Base-by-base conservation (phyloP, 2,888 invertebrate species). In the Tachystola acroxantha region DNA sequence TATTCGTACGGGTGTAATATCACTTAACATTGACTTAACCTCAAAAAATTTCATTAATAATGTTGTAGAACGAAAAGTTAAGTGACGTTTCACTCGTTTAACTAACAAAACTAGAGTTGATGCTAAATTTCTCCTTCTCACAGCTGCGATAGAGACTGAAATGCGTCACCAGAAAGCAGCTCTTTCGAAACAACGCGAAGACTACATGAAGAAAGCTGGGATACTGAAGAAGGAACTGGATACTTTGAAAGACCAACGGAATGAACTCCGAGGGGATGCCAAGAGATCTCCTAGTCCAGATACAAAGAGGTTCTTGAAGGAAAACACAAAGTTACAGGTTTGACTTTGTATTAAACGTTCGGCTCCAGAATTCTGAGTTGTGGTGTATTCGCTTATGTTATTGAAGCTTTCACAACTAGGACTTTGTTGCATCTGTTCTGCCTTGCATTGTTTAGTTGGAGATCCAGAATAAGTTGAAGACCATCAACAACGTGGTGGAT, bases 311-410 rank as follows among this genome's bases (percentile, higher is more conserved):
- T 94, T 95, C 64, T 88, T 95, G 40, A 92, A 93, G 64, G 94
- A 95, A 74, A 96, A 95, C 74, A 91, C 93, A 56, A 94, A 94
- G 58, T 77, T 96, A 36, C 95, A 95, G 94, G 95, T 95, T 88
- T 88, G 76, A 42, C 42, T 40, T 26, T 34, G 5, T 34, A 19
- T 33, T 10, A 14, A 14, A 14, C 25, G 25, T 10, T 14, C 48
- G 47, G 52, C 49, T 53, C 31, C 36, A 13, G 38, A 43, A 43
- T 50, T 50, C 43, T 50, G 50, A 56, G 53, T 55, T 56, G 43
- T 52, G 48, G 45, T 47, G 47, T 37, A 30, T 43, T 45, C 37
- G 41, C 45, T 46, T 43, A 25, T 24, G 27, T 25, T 2, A 27
- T 5, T 27, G 43, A 40, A 28, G 54, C 57, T 58, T 56, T 30